These are phyloP conservation scores for Callaeas wilsoni DNA, from an alignment of 2,113 vertebrate species.

Conservation along the genomic window DNA sequence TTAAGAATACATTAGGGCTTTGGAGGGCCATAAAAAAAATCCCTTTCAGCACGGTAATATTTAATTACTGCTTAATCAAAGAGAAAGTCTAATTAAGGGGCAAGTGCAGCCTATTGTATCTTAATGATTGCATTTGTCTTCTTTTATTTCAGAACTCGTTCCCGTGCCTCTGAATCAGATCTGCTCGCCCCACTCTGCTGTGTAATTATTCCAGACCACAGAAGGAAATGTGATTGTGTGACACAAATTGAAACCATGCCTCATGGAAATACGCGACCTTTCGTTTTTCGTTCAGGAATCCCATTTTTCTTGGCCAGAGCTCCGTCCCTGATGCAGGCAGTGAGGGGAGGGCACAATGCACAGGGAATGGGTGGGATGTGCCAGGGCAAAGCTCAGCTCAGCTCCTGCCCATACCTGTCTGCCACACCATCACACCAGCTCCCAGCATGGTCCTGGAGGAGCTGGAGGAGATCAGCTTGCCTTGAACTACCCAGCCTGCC, in stretches of 20 bases:
- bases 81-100: conserved; percentile 61
- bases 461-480: not conserved
- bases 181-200: not conserved
- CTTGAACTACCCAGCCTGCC: not conserved
- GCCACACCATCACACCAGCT: not conserved
- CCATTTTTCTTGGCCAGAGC: not conserved
- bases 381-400: not conserved
- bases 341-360: not conserved
- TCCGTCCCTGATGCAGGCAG: not conserved
- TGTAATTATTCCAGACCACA: conserved; percentile 53
- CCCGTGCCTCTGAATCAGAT: conserved; percentile 40
- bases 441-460: not conserved
- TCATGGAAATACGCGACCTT: not conserved
- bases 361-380: not conserved
- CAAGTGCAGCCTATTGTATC: conserved; percentile 52
- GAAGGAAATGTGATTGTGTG: conserved; percentile 44
- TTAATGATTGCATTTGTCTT: conserved; percentile 58
- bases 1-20: not conserved
- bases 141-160: conserved; percentile 47
- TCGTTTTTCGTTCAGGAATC: not conserved
- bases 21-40: not conserved
- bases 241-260: conserved; percentile 46
- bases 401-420: not conserved
- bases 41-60: conserved; percentile 33
- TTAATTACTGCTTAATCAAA: conserved; percentile 68